phyloP scores from a whole-genome alignment of 2,888 invertebrate genomes.

The Listrodromus nycthemerus region DNA sequence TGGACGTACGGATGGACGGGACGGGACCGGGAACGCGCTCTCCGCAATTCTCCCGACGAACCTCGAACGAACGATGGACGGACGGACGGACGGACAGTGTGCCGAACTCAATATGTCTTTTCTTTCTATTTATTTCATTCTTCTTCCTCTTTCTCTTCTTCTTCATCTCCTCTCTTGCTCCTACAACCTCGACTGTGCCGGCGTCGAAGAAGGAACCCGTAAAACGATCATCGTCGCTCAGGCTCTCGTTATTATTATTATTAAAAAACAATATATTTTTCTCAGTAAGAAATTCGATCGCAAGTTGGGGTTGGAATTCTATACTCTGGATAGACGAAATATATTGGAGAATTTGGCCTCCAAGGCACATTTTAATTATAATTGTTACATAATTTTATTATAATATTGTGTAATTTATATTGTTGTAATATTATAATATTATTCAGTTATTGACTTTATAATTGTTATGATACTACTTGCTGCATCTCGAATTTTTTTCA shows the following conservation, averaged over 20 bases:
- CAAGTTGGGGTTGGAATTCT: neutral
- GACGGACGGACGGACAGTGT: constrained; percentile 68
- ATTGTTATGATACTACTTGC: too few relatives aligned
- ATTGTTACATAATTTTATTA: too few relatives aligned
- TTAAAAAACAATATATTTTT: neutral
- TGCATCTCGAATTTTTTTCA: too few relatives aligned
- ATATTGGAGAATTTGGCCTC: too few relatives aligned
- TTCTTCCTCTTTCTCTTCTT: constrained; percentile 5
- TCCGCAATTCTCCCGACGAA: constrained; percentile 54
- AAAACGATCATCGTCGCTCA: constrained; percentile 23
- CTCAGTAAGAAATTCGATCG: neutral
- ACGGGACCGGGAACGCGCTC: constrained; percentile 66
- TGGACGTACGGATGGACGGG: constrained; percentile 71
- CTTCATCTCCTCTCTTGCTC: neutral
- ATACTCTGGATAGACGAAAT: neutral
- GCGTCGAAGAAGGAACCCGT: constrained; percentile 41
- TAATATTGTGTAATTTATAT: too few relatives aligned
- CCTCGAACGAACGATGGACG: constrained; percentile 63
- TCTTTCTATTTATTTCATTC: constrained; percentile 34
- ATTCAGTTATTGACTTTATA: too few relatives aligned
- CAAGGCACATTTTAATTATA: too few relatives aligned
- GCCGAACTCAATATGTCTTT: constrained; percentile 47
- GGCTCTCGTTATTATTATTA: constrained; percentile 15
- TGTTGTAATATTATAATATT: too few relatives aligned
- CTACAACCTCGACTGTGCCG: constrained; percentile 3